A percentile compares a stretch with the other conserved stretches of the same genome.
Conservation (phyloP, 2,113 vertebrate species). For the Chionodraco myersi region DNA sequence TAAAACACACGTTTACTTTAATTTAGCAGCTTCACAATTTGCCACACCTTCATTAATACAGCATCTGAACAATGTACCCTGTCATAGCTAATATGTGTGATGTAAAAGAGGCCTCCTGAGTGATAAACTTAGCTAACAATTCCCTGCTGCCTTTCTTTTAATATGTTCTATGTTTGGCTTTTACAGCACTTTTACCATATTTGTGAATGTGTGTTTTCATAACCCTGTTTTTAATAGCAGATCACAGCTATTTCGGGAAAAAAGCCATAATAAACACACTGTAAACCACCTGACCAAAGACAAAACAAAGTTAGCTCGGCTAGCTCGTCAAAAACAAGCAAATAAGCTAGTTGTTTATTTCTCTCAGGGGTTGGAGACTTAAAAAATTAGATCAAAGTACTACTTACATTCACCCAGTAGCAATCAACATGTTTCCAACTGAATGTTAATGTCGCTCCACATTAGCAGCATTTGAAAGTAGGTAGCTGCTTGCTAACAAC, state of each 20-base stretch:
- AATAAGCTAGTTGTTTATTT: background rate
- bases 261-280: background rate
- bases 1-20: background rate
- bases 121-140: background rate
- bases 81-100: no score
- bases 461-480: background rate
- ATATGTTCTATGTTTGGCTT: background rate
- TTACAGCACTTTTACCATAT: background rate
- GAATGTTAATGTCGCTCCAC: background rate
- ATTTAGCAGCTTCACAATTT: background rate
- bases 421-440: background rate
- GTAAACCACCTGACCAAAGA: background rate
- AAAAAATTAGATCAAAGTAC: background rate
- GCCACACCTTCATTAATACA: background rate
- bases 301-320: background rate
- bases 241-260: background rate
- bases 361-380: background rate
- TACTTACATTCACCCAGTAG: background rate
- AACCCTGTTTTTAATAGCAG: background rate
- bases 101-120: no score
- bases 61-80: background rate
- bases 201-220: background rate
- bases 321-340: background rate
- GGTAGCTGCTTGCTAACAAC: background rate
- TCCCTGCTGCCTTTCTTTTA: background rate